Base-by-base conservation (phyloP, 2,888 invertebrate species). In the Agrotis segetum region DNA sequence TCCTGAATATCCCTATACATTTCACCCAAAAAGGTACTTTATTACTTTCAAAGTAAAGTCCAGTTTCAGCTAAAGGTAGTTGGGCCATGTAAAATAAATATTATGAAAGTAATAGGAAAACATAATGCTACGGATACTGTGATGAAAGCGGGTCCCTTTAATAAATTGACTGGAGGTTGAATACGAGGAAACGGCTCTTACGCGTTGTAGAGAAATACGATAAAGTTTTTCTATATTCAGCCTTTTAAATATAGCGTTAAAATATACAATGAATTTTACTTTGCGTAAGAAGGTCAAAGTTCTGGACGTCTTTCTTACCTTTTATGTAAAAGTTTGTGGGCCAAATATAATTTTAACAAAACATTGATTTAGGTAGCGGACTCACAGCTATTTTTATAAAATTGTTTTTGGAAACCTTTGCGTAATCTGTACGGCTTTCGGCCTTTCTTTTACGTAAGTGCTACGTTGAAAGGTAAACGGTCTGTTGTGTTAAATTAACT, bases 71-170 rank as follows among this genome's bases (percentile, higher is more conserved):
- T 29, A 74, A 64, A 79, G 24, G 55, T 74, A 73, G 71, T 44
- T 65, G 72, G 64, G 81, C 85, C 85, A 76, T 87, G 89, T 86
- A 88, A 91, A 92, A 93, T 91, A 92, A 92, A 92, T 90, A 93
- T 94, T 92, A 92, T 91, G 88, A 89, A 89, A 88, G 92, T 91
- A 91, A 91, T 92, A 93, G 89, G 92, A 92, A 93, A 94, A 92
- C 91, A 93, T 92, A 91, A 93, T 92, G 91, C 88, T 76, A 87
- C 78, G 88, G 88, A 91, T 88, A 88, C 89, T 90, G 89, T 92
- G 91, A 93, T 91, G 92, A 92, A 93, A 92, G 89, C 87, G 88
- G 89, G 90, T 91, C 88, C 88, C 58, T 93, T 92, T 90, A 90
- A 90, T 91, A 92, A 92, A 94, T 92, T 92, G 92, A 90, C 87